A percentile compares a stretch with the other conserved stretches of the same genome.
Conservation (phyloP, 1,140 invertebrate species). For the Aphidius gifuensis region DNA sequence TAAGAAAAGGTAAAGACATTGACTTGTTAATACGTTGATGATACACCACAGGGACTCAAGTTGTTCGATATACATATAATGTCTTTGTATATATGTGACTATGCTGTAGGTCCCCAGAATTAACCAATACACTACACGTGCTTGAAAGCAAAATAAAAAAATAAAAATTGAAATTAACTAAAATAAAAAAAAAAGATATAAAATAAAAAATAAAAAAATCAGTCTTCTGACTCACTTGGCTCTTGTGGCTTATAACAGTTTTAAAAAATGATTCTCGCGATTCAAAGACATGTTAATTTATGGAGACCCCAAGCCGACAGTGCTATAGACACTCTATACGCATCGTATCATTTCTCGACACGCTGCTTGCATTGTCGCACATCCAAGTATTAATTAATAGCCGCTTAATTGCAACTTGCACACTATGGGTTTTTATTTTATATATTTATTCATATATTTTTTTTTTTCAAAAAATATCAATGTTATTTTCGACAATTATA, state of each 20-base stretch:
- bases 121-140: slow-evolving; percentile 26
- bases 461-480: neutral
- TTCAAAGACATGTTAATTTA: slow-evolving; percentile 54
- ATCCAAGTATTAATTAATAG: slow-evolving; percentile 45
- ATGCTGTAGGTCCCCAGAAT: slow-evolving; percentile 48
- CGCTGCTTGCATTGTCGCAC: too few species aligned
- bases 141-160: neutral
- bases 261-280: slow-evolving; percentile 53
- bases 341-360: too few species aligned
- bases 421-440: neutral
- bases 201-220: slow-evolving; percentile 14
- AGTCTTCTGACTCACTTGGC: slow-evolving; percentile 21
- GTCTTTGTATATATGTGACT: slow-evolving; percentile 20
- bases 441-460: neutral
- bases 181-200: neutral
- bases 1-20: slow-evolving; percentile 37
- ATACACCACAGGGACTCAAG: slow-evolving; percentile 40
- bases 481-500: too few species aligned
- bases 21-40: slow-evolving; percentile 51
- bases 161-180: neutral
- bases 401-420: slow-evolving; percentile 40
- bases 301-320: slow-evolving; percentile 42
- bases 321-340: slow-evolving; percentile 8
- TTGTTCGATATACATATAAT: neutral
- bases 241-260: slow-evolving; percentile 35